Base-by-base conservation (phyloP, 2,888 invertebrate genomes). In the Argyra leucocephala region DNA sequence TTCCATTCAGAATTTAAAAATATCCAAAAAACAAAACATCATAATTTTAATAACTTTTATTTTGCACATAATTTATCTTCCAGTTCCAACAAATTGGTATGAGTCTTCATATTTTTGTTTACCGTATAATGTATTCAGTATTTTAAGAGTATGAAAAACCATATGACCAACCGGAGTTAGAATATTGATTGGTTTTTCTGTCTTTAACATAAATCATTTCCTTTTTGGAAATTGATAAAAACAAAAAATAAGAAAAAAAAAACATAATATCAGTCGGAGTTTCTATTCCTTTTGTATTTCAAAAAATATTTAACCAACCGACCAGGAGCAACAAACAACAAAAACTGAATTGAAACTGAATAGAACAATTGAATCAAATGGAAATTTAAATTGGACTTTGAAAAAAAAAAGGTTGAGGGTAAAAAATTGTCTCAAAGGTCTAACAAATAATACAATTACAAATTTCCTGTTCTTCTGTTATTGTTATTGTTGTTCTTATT, bases 361-460 rank as follows among this genome's bases (percentile, higher is more conserved):
- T 31, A 31, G n/a, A n/a, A n/a, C n/a, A n/a, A n/a, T n/a, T n/a
- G n/a, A 31, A 31, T 7, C 7, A 31, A 6, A 31, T 31, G 7
- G 12, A 31, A 31, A 1, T 31, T 31, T 31, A 10, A 12, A 10
- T 31, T 7, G 26, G 4, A 6, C 7, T 26, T 26, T 26, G 7
- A 6, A 26, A 31, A 31, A 6, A 10, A 12, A 31, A 31, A 4
- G 31, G 7, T 6, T 26, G 31, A 7, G 31, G 48, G 48, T 15
- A n/a, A 12, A 48, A 12, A 48, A 2, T 2, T 12, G 15, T 48
- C 18, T 18, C 12, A 48, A 48, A 48, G 48, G 48, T 48, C 48
- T 48, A 48, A 48, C 48, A 48, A 48, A 48, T 48, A 48, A 48
- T 48, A 18, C 48, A 48, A 48, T 48, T 48, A 48, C 48, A 48